phyloP scores from a whole-genome alignment of 2,797 vertebrate genomes.

The Falco columbarius region DNA sequence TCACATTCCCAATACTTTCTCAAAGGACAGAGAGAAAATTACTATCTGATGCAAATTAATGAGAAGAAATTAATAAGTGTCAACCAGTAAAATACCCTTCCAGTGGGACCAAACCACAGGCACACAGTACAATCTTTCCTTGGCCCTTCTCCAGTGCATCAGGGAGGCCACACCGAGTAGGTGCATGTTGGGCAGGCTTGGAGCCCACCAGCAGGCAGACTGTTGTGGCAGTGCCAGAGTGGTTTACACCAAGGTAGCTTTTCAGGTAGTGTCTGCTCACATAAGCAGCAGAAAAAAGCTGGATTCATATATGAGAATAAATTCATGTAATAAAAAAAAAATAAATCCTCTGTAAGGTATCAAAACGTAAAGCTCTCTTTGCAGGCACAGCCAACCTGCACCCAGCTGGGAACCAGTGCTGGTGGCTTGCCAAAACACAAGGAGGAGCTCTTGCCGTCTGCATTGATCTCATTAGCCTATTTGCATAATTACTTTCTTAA shows the following conservation, averaged over 20 bases:
- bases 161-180: not conserved
- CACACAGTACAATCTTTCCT: not conserved
- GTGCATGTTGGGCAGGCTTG: not conserved
- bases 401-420: not conserved
- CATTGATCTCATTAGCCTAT: not conserved
- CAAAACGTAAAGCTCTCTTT: not conserved
- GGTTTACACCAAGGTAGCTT: not conserved
- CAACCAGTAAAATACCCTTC: not conserved
- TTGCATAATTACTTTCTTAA: constrained; percentile 20
- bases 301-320: not conserved
- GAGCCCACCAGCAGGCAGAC: not conserved
- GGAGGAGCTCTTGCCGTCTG: not conserved
- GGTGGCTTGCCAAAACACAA: not conserved
- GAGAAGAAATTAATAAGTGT: constrained; percentile 23
- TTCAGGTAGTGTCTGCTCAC: not conserved
- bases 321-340: not conserved
- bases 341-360: not conserved
- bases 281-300: not conserved
- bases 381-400: rapidly evolving
- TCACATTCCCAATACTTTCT: not conserved
- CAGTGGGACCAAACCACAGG: not conserved
- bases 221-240: not conserved
- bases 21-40: constrained; percentile 32
- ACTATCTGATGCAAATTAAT: constrained; percentile 14
- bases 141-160: not conserved